These are phyloP conservation scores for Lophura nycthemera DNA, from an alignment of 2,113 vertebrate genomes.

Conservation along the genomic window DNA sequence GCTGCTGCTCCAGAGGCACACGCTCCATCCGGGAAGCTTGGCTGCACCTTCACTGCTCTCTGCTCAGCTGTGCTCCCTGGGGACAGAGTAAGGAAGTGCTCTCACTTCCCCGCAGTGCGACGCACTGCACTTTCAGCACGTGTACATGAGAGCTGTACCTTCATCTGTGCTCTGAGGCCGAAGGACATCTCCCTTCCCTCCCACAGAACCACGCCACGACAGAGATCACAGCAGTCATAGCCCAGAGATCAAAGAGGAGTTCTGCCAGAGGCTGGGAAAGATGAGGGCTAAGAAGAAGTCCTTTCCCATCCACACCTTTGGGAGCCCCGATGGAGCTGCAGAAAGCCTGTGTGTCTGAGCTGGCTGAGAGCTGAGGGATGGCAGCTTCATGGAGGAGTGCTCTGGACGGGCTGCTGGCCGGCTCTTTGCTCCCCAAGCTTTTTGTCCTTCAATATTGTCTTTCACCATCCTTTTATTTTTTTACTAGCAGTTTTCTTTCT, in stretches of 20 bases:
- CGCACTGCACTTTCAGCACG: background rate
- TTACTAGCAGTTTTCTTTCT: too few species aligned
- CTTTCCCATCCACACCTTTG: slow-evolving; percentile 41
- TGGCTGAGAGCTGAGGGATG: background rate
- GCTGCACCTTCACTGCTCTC: slow-evolving; percentile 10
- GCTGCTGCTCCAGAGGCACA: slow-evolving; percentile 16
- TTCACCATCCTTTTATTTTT: too few species aligned
- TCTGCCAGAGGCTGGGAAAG: background rate
- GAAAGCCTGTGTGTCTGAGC: background rate
- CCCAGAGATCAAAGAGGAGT: background rate
- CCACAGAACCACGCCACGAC: background rate
- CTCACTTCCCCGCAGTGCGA: slow-evolving; percentile 28
- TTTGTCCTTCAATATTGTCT: too few species aligned
- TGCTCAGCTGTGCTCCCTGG: slow-evolving; percentile 42
- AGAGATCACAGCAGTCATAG: background rate
- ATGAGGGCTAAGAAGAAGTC: slow-evolving; percentile 11
- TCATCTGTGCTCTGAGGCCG: slow-evolving; percentile 24
- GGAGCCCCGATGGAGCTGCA: background rate
- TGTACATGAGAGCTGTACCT: background rate
- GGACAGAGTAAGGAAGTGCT: slow-evolving; percentile 47
- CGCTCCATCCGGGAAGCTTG: slow-evolving; percentile 47
- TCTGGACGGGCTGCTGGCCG: background rate
- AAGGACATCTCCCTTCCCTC: slow-evolving; percentile 5
- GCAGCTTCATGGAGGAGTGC: background rate
- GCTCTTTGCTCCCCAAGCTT: too few species aligned